Conservation (phyloP, 2,113 vertebrate species). For the Phrynosoma platyrhinos region DNA sequence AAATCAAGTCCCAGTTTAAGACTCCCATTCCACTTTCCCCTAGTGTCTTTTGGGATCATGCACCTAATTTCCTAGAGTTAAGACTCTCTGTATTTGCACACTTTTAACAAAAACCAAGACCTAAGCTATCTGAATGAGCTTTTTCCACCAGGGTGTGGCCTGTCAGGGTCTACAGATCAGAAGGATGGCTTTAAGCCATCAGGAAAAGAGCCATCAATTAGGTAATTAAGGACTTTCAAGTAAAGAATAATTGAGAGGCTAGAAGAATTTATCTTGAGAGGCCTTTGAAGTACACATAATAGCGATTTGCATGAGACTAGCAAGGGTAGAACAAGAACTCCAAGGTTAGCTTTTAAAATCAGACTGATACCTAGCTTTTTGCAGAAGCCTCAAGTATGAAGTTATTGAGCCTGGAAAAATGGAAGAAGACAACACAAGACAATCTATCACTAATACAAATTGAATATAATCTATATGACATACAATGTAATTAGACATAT, state of each 20-base stretch:
- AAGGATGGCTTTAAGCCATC: slow-evolving; percentile 9
- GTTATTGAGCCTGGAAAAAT: not conserved
- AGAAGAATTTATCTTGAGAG: slow-evolving; percentile 10
- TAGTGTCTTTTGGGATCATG: not conserved
- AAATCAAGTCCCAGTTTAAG: too few species aligned
- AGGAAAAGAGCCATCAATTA: not conserved
- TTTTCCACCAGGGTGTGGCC: not conserved
- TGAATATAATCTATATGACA: not conserved
- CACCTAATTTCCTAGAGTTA: not conserved
- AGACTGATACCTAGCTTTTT: not conserved
- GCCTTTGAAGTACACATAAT: slow-evolving; percentile 13
- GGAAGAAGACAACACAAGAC: not conserved
- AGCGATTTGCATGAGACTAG: not conserved
- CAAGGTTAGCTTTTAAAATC: slow-evolving; percentile 1
- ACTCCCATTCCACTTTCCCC: not conserved
- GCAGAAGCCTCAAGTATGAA: not conserved
- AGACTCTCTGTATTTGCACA: not conserved
- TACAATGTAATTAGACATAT: not conserved
- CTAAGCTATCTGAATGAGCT: not conserved
- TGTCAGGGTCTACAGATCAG: slow-evolving; percentile 1
- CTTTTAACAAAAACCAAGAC: slow-evolving; percentile 4
- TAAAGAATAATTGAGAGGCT: slow-evolving; percentile 19
- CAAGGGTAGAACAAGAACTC: slow-evolving; percentile 10
- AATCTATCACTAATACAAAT: not conserved
- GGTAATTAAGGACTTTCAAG: slow-evolving; percentile 19